Percentiles rank a stretch among this genome's conserved stretches.
These are phyloP conservation scores for Cheumatopsyche charites DNA, from an alignment of 1,140 invertebrate genomes.

Conservation along the genomic window DNA sequence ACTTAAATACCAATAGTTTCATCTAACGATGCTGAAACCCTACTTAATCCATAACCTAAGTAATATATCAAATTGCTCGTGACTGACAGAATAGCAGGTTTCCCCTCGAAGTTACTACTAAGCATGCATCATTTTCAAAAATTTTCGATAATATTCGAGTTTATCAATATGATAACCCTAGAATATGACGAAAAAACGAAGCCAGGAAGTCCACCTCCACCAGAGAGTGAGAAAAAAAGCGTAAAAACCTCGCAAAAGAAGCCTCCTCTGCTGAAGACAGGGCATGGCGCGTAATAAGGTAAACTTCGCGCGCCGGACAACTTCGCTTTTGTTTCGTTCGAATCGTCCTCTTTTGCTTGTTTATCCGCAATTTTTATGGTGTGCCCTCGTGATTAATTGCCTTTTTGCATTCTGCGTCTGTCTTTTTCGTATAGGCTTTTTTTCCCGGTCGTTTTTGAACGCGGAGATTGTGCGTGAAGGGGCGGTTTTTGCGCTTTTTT, in stretches of 20 bases:
- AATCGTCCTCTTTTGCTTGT: neutral
- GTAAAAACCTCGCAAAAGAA: slow-evolving; percentile 25
- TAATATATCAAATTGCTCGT: too few relatives aligned
- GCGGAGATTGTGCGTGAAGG: neutral
- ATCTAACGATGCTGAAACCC: too few relatives aligned
- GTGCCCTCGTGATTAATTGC: slow-evolving; percentile 27
- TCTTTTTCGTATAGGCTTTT: too few relatives aligned
- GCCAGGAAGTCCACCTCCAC: neutral
- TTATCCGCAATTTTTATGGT: neutral
- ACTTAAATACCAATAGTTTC: too few relatives aligned
- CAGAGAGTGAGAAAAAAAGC: slow-evolving; percentile 10
- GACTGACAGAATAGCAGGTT: neutral
- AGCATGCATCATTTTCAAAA: too few relatives aligned
- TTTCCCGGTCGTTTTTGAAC: neutral
- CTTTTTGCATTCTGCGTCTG: slow-evolving; percentile 23
- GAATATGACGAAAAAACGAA: slow-evolving; percentile 26
- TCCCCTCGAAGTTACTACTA: too few relatives aligned
- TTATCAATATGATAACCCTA: too few relatives aligned
- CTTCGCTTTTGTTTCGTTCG: slow-evolving; percentile 34
- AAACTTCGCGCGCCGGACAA: slow-evolving; percentile 41
- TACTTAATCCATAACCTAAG: too few relatives aligned
- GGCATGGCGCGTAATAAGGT: slow-evolving; percentile 40
- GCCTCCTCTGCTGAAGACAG: slow-evolving; percentile 26
- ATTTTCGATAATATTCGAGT: too few relatives aligned
- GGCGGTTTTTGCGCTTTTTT: too few relatives aligned